phyloP scores from a whole-genome alignment of 2,888 invertebrate species.

The Tipula helvola region DNA sequence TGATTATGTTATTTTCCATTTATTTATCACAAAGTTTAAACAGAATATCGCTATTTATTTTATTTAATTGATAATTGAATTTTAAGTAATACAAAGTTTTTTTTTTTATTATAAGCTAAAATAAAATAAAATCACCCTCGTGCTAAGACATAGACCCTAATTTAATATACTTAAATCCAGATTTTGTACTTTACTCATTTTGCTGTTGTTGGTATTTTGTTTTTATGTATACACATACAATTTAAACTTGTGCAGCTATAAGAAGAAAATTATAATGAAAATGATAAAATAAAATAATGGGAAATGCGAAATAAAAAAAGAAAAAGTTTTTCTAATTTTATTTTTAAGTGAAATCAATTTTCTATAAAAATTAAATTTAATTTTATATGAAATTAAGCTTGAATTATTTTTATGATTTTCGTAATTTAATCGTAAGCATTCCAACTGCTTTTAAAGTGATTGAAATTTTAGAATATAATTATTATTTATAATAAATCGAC shows the following conservation, averaged over 20 bases:
- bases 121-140: background rate
- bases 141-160: background rate
- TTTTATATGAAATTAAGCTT: background rate
- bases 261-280: background rate
- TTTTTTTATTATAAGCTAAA: background rate
- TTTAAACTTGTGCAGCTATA: background rate
- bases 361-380: background rate
- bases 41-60: background rate
- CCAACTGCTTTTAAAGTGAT: background rate
- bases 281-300: background rate
- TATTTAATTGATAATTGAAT: background rate
- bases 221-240: background rate
- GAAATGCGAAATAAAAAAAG: background rate
- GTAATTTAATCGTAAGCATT: background rate
- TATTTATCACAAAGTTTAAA: background rate
- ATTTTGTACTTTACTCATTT: background rate
- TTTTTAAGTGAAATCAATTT: background rate
- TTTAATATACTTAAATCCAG: constrained; percentile 4
- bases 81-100: background rate
- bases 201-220: background rate
- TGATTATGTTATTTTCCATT: background rate
- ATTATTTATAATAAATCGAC: background rate
- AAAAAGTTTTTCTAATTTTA: background rate
- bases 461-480: background rate
- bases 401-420: background rate